Base-by-base conservation (phyloP, 1,140 invertebrate species). In the Drosophila arizonae region DNA sequence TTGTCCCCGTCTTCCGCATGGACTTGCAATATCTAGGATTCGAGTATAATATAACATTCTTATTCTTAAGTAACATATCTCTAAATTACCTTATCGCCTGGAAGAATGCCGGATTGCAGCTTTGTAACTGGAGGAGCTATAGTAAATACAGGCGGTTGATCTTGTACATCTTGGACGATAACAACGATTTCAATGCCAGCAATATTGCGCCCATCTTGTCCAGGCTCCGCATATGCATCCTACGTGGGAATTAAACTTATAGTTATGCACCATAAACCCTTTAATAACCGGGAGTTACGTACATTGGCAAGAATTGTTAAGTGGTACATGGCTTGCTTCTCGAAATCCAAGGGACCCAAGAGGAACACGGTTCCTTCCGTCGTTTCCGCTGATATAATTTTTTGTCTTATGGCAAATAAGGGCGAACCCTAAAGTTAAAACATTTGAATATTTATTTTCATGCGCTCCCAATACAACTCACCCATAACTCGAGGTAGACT, bases 1-100 rank as follows among this genome's bases (percentile, higher is more conserved):
- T 95, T 96, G 90, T 98, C 97, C 3, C 97, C 97, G 91, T 98
- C 97, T 91, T 97, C 95, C n/a, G 97, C 97, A 72, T 94, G 94
- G 1, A 98, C 95, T 91, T 94, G 94, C 13, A 96, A 85, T 67
- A 96, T 95, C 95, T 95, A 9, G 0, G 15, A 79, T 86, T 70
- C 11, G 46, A 54, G 54, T 28, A 65, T 36, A 10, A 13, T 0
- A 3, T 9, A 45, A 26, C 8, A 10, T 21, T 36, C 26, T 24
- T 48, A 17, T 21, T 13, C 11, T 50, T 48, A 11, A 26, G 11
- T 36, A 24, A 26, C 6, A 10, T 28, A 17, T 9, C 1, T 24
- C 21, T 6, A 56, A 41, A 24, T 92, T 21, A 95, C 92, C 78
- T 94, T 92, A 89, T 95, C 94, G 15, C 94, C 94, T 6, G 94